Conservation (phyloP, 2,797 vertebrate species). For the Anguilla anguilla region DNA sequence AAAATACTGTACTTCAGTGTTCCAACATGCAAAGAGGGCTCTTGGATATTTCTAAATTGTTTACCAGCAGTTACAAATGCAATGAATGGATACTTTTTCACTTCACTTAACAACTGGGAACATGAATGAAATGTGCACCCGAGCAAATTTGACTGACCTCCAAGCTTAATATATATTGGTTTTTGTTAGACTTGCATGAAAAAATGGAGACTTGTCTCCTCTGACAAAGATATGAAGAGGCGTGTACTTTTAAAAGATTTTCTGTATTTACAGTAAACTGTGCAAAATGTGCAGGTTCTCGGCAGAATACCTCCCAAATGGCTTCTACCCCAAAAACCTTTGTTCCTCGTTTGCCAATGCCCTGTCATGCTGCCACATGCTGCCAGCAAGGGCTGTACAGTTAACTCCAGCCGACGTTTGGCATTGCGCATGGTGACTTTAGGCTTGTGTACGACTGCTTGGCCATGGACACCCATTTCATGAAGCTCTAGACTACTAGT, state of each 20-base stretch:
- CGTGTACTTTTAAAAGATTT: neutral
- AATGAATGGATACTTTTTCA: neutral
- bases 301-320: neutral
- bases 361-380: neutral
- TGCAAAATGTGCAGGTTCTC: neutral
- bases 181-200: neutral
- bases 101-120: neutral
- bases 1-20: neutral
- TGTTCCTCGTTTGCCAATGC: neutral
- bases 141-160: neutral
- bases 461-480: no score
- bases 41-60: neutral
- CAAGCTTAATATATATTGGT: neutral
- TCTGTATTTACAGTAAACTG: neutral
- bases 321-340: neutral
- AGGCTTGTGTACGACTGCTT: no score
- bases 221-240: neutral
- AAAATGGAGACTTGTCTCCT: neutral
- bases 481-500: no score
- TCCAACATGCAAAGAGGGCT: neutral
- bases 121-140: neutral
- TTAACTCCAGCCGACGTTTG: no score
- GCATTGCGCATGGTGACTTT: no score
- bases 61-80: conserved; percentile 6
- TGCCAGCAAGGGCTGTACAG: no score